Conservation (phyloP, 2,888 invertebrate genomes). For the Rhodophaea formosa region DNA sequence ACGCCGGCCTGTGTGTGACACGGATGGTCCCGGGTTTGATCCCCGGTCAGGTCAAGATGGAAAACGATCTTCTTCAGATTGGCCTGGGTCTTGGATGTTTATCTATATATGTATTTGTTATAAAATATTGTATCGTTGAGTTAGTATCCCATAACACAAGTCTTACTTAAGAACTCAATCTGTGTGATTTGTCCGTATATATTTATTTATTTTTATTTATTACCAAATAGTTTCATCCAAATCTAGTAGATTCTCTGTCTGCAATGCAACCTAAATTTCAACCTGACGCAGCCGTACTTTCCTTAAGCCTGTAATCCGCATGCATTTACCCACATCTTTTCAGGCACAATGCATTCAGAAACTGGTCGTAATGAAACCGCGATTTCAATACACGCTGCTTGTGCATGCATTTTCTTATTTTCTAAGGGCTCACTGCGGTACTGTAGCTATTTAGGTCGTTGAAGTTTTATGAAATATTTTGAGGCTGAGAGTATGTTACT, state of each 20-base stretch:
- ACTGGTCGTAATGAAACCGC: conserved; percentile 9
- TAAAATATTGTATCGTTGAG: too few species aligned
- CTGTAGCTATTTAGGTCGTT: too few species aligned
- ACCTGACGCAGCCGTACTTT: conserved; percentile 12
- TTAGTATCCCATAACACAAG: too few species aligned
- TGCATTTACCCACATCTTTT: conserved; percentile 14
- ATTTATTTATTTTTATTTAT: not conserved
- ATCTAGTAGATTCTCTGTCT: not conserved
- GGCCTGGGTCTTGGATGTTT: too few species aligned
- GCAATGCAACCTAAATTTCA: conserved; percentile 3
- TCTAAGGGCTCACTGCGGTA: not conserved
- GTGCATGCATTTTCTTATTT: not conserved
- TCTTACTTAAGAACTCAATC: too few species aligned
- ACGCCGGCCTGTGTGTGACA: too few species aligned
- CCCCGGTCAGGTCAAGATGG: too few species aligned
- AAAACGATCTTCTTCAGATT: too few species aligned
- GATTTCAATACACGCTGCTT: conserved; percentile 3
- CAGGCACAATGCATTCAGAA: conserved; percentile 14
- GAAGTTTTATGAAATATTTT: too few species aligned
- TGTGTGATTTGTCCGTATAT: not conserved
- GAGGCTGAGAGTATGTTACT: too few species aligned
- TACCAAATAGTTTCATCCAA: not conserved
- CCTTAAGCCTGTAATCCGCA: conserved; percentile 13
- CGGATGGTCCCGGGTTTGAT: too few species aligned
- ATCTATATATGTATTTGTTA: too few species aligned